These are phyloP conservation scores for Bedellia somnulentella DNA, from an alignment of 2,888 invertebrate genomes.

Conservation along the genomic window DNA sequence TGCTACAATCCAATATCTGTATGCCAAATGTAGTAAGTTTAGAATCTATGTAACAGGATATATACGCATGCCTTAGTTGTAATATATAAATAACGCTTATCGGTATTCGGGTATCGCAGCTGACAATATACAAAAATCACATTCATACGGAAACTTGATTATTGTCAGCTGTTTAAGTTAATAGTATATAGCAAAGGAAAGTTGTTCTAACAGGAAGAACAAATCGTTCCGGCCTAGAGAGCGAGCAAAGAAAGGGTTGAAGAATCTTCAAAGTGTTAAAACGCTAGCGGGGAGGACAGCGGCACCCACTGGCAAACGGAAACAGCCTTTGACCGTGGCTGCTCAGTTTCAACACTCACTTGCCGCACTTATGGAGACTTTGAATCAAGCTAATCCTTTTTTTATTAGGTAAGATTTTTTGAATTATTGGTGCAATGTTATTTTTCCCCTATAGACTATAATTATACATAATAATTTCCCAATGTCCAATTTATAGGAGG, in stretches of 20 bases:
- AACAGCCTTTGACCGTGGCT: conserved; percentile 89
- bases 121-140: too few relatives aligned
- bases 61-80: too few relatives aligned
- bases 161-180: conserved; percentile 18
- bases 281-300: conserved; percentile 80
- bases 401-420: conserved; percentile 41
- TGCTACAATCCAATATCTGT: too few relatives aligned
- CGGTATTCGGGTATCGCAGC: too few relatives aligned
- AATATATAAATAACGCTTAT: too few relatives aligned
- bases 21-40: too few relatives aligned
- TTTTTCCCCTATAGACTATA: neutral
- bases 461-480: neutral
- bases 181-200: conserved; percentile 1
- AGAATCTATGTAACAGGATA: too few relatives aligned
- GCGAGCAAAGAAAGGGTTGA: conserved; percentile 82
- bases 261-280: conserved; percentile 90
- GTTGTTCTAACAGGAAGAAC: conserved; percentile 85
- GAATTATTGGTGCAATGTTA: neutral
- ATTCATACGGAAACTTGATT: conserved; percentile 20
- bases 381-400: conserved; percentile 74
- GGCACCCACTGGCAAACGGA: conserved; percentile 67
- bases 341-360: conserved; percentile 94
- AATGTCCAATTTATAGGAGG: too few relatives aligned
- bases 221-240: conserved; percentile 89
- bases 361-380: conserved; percentile 88